Base-by-base conservation (phyloP, 2,113 vertebrate species). In the Symphodus melops region DNA sequence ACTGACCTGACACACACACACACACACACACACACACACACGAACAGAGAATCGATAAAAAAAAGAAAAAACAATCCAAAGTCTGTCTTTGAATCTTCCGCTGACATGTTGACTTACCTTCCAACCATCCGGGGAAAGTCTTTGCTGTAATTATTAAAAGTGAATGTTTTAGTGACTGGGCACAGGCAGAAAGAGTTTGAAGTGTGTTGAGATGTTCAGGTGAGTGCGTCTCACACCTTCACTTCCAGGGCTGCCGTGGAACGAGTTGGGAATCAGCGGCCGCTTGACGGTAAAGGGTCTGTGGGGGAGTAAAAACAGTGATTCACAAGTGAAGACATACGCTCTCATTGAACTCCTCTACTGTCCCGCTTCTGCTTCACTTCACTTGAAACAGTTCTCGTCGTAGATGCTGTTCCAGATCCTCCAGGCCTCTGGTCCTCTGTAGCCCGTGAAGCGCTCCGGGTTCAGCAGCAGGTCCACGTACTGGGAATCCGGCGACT, bases 351-450 rank as follows among this genome's bases (percentile, higher is more conserved):
- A 25, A 25, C 25, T 25, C 4, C 25, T 25, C 2, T 25, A 25
- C 25, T 25, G 9, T 11, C 2, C 12, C 9, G n/a, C 13, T 5
- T 46, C 3, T 46, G 5, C 13, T 46, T 2, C 5, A 46, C 17
- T 75, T 95, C 96, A 98, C 97, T 98, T 98, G 94, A 98, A 98
- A 86, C 97, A 98, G 94, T 98, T 98, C 81, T 98, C 97, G 85
- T 98, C 97, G 0, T 98, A 98, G 88, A 98, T 98, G 94, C 96
- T 98, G 91, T 97, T 97, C 97, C 97, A 98, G 68, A 98, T 96
- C 89, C 95, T 92, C 97, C 96, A 97, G 0, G 96, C 96, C 53
- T 96, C 96, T 0, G 95, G 86, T 28, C 97, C 97, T 83, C 94
- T 97, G 84, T 98, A 98, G 72, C 97, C 96, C 0, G 97, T 98